Evolutionary conservation across 2,113 vertebrate genomes (phyloP), one percentile per base, ranked within the genome.

Genomic region (Aphelocoma coerulescens): DNA sequence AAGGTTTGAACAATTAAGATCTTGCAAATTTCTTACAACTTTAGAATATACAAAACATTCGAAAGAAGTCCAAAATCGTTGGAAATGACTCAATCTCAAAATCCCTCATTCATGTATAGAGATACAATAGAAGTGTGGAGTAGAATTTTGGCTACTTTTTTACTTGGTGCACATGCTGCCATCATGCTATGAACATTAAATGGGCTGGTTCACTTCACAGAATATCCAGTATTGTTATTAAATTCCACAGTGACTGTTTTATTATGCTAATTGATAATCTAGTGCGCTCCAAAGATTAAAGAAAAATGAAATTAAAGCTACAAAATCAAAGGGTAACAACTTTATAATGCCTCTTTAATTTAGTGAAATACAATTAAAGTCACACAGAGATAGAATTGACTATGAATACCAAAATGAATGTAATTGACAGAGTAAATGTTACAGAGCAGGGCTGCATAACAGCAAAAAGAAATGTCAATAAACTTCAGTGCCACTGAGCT

Each of bases 341-440:
- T 98, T 98, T 96, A 97, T 98, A 98, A 98, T 98, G 95, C 92
- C 97, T 98, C 97, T 98, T 98, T 98, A 98, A 98, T 98, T 98
- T 98, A 97, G 93, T 78, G 49, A 97, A 97, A 97, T 97, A 97
- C 96, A 98, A 98, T 98, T 98, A 98, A 98, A 98, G 94, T 96
- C 95, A 96, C 94, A 97, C 88, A 96, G 95, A 94, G 97, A 97
- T 93, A 96, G 92, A 97, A 97, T 89, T 97, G 83, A 93, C 97
- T 97, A 90, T 97, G 98, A 98, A 98, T 97, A 97, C 89, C 84
- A 96, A 98, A 96, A 97, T 68, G 96, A 94, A 95, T 93, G 26
- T 91, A 98, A 98, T 89, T 97, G 97, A 95, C 92, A 95, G 92
- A 97, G 96, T 95, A 97, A 98, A 97, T 97, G 96, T 92, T 97